A percentile compares a stretch with the other conserved stretches of the same genome.
phyloP scores from a whole-genome alignment of 1,140 invertebrate genomes.

The Ctenoplectra terminalis region DNA sequence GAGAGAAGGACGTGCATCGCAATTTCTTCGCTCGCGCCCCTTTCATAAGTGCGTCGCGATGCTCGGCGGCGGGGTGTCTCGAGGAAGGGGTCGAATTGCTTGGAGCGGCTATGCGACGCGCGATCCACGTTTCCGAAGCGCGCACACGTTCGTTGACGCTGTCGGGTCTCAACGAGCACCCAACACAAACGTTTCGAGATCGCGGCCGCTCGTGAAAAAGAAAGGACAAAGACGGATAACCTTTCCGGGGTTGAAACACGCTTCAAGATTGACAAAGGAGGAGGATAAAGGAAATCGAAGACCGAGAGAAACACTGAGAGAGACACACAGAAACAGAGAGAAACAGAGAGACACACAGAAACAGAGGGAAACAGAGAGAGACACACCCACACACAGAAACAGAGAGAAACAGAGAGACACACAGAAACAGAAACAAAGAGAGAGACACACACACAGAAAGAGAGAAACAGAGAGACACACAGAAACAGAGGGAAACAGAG shows the following conservation, averaged over 20 bases:
- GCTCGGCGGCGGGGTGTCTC: too few relatives aligned
- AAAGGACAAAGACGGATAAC: constrained; percentile 12
- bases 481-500: too few relatives aligned
- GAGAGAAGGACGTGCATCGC: background rate
- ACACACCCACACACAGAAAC: too few relatives aligned
- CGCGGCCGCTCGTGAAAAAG: background rate
- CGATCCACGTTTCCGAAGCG: constrained; percentile 22
- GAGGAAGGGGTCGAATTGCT: constrained; percentile 6
- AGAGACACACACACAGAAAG: too few relatives aligned
- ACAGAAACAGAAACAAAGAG: too few relatives aligned
- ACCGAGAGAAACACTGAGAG: too few relatives aligned
- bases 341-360: too few relatives aligned
- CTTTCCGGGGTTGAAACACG: constrained; percentile 11
- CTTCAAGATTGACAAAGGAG: background rate
- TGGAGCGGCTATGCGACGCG: constrained; percentile 44
- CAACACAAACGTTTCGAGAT: background rate
- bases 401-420: too few relatives aligned
- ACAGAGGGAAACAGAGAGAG: too few relatives aligned
- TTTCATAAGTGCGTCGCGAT: background rate
- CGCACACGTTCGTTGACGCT: background rate
- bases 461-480: too few relatives aligned
- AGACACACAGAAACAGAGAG: too few relatives aligned
- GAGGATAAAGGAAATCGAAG: too few relatives aligned
- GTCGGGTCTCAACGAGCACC: background rate
- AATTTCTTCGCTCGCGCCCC: background rate